Base-by-base conservation (phyloP, 2,888 invertebrate genomes). In the Dryobotodes eremita region DNA sequence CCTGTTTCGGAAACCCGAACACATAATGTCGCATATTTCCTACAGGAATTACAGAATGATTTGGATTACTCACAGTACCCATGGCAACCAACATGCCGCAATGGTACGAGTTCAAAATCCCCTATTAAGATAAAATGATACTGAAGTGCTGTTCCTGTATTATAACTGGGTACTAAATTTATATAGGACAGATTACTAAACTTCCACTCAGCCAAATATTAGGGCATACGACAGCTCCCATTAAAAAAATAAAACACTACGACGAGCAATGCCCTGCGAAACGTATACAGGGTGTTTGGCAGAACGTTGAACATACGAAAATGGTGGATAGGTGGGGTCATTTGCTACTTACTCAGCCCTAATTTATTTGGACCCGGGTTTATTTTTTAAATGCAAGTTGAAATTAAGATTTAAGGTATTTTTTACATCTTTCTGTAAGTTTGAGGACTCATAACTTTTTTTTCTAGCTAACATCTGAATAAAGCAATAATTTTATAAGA, bases 21-120 rank as follows among this genome's bases (percentile, higher is more conserved):
- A 80, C n/a, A 13, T 42, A 59, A 46, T 17, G 15, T 42, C n/a
- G 42, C 36, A 46, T 46, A 82, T n/a, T 82, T 46, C 46, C 42
- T 53, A 55, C 53, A 73, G 15, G 20, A 53, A 57, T 76, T 48
- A 75, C 75, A 62, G 46, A 36, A 36, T 62, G 53, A 83, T 50
- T 76, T 64, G 48, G 76, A 64, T 65, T 42, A 64, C 20, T 57
- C 83, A 42, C 42, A 50, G 64, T 79, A 42, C 36, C 77, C 55
- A 76, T 83, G 57, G 64, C 83, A 83, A 79, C 76, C 26, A 15
- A 26, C n/a, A 31, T 31, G 36, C 23, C 55, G 62, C 62, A 76
- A 65, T 64, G 8, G 20, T 31, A n/a, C 1, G 53, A 79, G 11
- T 64, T 61, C 42, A 42, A 26, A 62, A 53, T 31, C 15, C 57